phyloP scores from a whole-genome alignment of 1,140 invertebrate genomes.

The Spodoptera frugiperda region DNA sequence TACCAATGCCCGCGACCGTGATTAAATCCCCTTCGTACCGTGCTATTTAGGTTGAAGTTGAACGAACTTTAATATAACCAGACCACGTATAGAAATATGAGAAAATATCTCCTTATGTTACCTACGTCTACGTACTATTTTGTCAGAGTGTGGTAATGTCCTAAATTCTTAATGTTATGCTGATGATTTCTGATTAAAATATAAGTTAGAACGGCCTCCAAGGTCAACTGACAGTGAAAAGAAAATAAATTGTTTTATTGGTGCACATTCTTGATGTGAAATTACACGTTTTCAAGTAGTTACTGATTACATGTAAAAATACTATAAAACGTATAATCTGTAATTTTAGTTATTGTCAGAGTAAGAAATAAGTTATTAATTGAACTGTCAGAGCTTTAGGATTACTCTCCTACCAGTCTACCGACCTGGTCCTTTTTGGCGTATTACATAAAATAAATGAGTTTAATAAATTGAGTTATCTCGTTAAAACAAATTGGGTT shows the following conservation, averaged over 20 bases:
- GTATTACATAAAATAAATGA: no score
- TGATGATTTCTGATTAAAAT: background rate
- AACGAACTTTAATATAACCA: conserved; percentile 49
- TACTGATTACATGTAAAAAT: no score
- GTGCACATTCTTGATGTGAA: no score
- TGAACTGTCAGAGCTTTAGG: no score
- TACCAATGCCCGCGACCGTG: conserved; percentile 43
- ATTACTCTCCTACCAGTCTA: no score
- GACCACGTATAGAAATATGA: conserved; percentile 29
- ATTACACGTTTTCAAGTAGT: no score
- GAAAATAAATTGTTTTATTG: no score
- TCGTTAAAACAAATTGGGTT: conserved; percentile 27
- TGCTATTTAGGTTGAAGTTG: conserved; percentile 47
- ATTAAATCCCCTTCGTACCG: conserved; percentile 46
- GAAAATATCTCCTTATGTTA: conserved; percentile 35
- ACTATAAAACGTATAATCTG: no score
- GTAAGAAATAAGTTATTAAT: no score
- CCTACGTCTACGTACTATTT: conserved; percentile 17
- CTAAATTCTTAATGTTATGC: background rate
- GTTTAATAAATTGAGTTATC: conserved; percentile 1
- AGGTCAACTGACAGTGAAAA: background rate
- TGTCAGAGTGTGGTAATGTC: background rate
- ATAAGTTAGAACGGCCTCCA: background rate
- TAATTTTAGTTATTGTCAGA: no score
- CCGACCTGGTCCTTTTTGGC: no score